Base-by-base conservation (phyloP, 2,113 vertebrate genomes). In the Casuarius casuarius region DNA sequence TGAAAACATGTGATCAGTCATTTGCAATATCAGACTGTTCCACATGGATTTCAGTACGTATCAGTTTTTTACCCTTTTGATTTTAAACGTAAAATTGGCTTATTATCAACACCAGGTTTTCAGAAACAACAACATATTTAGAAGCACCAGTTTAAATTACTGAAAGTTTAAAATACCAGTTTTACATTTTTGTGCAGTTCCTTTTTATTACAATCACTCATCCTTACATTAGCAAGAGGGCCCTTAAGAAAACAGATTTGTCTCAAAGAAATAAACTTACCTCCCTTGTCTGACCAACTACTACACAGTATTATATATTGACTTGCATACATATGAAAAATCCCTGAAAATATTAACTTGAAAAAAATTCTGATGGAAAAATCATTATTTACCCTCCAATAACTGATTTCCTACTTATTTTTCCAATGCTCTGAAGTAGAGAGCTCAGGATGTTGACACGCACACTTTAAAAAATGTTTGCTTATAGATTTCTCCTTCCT, bases 31-130 rank as follows among this genome's bases (percentile, higher is more conserved):
- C 74, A 85, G 52, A 52, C 46, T 79, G 26, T 35, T 76, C 68
- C 78, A 90, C 9, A 10, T 44, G 51, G 20, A 52, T 79, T 79
- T 94, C 84, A 83, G 2, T 33, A 29, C 33, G 76, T 52, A 76
- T 85, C 25, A 35, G 85, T 95, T 92, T 70, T 90, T 92, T 91
- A 80, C 74, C 20, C 35, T 76, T 94, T 73, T 82, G 84, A 79
- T 89, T 94, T 91, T 78, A 92, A 62, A 76, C 4, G 4, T 40
- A 35, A 84, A 91, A 82, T 25, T 79, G 81, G 29, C 49, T 85
- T 72, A 14, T 65, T 92, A 76, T 49, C 52, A 73, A 7, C 44
- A 49, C 25, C 40, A 76, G 20, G n/a, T 91, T 94, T 85, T 87
- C 35, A 76, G 93, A 85, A 92, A 84, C 48, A 11, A 49, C 40